Conservation (phyloP, 2,888 invertebrate genomes). For the Caenorhabditis imperialis region DNA sequence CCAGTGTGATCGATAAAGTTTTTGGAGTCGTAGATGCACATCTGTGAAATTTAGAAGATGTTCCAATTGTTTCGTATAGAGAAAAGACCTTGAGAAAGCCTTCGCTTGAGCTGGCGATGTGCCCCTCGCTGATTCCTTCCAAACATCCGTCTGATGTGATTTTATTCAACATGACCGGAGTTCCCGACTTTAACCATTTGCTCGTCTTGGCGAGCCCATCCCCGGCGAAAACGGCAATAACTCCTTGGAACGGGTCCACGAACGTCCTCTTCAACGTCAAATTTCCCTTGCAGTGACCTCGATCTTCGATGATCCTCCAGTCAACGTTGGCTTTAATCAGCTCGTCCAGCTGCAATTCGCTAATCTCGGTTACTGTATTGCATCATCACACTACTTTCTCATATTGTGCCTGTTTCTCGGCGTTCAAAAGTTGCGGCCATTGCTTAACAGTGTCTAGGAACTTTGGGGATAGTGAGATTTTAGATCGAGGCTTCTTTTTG, state of each 20-base stretch:
- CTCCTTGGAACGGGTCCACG: conserved; percentile 14
- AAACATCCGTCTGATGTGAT: conserved; percentile 7
- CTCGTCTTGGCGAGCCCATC: not conserved
- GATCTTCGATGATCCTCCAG: conserved; percentile 37
- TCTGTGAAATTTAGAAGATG: too few relatives aligned
- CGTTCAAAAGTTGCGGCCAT: conserved; percentile 36
- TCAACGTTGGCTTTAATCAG: conserved; percentile 10
- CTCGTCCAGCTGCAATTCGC: conserved; percentile 22
- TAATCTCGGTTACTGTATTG: too few relatives aligned
- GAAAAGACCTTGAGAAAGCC: too few relatives aligned
- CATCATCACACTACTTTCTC: conserved; percentile 14
- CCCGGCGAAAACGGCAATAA: conserved; percentile 2
- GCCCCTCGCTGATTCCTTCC: conserved; percentile 18
- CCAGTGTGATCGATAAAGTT: not conserved
- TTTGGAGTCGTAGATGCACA: conserved; percentile 1
- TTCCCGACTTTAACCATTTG: conserved; percentile 25
- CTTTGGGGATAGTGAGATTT: conserved; percentile 29
- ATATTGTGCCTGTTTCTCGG: conserved; percentile 15
- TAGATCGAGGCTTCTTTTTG: conserved; percentile 27
- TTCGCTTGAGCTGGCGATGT: conserved; percentile 14
- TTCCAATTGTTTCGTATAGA: too few relatives aligned
- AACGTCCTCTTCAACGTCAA: conserved; percentile 3
- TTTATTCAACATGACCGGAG: conserved; percentile 13
- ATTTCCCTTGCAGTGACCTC: conserved; percentile 35
- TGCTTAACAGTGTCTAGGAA: conserved; percentile 25